A percentile compares a stretch with the other conserved stretches of the same genome.
Conservation (phyloP, 1,140 invertebrate species). For the Phthorimaea operculella region DNA sequence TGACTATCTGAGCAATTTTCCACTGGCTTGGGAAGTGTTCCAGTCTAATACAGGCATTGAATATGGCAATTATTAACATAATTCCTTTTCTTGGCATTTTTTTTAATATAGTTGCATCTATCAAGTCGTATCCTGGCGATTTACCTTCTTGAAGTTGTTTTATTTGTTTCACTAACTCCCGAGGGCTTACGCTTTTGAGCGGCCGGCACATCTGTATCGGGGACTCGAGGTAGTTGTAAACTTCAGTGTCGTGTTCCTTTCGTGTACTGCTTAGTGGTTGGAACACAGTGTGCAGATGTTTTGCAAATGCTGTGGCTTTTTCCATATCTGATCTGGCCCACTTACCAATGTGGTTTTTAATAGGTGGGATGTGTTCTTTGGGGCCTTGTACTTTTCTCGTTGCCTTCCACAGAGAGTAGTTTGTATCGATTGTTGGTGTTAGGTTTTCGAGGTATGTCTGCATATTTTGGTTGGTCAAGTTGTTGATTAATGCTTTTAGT, state of each 20-base stretch:
- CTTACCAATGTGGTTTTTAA: no score
- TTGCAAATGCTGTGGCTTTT: constrained; percentile 3
- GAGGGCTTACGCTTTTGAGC: constrained; percentile 8
- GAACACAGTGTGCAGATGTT: constrained; percentile 11
- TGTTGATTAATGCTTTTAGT: neutral
- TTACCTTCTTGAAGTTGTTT: constrained; percentile 6
- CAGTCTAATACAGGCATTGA: no score
- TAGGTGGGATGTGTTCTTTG: no score
- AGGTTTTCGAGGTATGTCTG: neutral
- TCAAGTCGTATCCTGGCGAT: constrained; percentile 1
- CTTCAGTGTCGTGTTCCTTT: constrained; percentile 3
- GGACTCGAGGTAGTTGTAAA: constrained; percentile 7
- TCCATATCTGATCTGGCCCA: no score
- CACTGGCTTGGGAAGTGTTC: no score
- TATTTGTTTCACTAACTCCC: no score
- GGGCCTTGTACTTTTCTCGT: neutral
- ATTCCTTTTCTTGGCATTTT: no score
- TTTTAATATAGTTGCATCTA: neutral
- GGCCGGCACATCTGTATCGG: constrained; percentile 12
- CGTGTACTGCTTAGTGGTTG: constrained; percentile 2
- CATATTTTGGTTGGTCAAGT: neutral
- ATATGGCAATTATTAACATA: no score
- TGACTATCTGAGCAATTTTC: no score
- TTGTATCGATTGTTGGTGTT: neutral
- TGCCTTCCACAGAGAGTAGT: neutral